Conservation (phyloP, 2,113 vertebrate genomes). For the Pogonocichla stellata region DNA sequence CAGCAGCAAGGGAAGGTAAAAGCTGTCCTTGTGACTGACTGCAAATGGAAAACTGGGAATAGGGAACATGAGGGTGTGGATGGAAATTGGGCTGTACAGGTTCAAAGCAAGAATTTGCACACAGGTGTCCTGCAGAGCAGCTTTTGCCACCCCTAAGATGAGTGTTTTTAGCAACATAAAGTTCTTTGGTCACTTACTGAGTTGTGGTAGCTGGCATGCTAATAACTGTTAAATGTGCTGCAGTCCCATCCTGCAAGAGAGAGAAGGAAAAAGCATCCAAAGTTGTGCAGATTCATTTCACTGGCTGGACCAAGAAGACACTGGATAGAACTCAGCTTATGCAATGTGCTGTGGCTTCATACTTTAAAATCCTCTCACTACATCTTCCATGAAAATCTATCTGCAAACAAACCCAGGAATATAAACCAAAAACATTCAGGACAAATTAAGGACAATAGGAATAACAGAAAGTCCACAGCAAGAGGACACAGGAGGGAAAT, state of each 20-base stretch:
- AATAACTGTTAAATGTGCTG: constrained; percentile 52
- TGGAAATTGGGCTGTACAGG: not conserved
- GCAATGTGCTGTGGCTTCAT: not conserved
- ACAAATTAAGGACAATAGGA: not conserved
- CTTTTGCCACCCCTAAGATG: not conserved
- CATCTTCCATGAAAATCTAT: not conserved
- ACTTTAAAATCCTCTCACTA: not conserved
- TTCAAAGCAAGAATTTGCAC: not conserved
- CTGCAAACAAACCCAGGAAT: not conserved
- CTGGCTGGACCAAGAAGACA: not conserved
- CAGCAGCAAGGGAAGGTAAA: not conserved
- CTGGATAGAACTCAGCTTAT: not conserved
- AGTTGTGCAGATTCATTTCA: not conserved
- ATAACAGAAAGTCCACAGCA: not conserved
- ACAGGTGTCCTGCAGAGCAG: not conserved
- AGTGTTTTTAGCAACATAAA: not conserved
- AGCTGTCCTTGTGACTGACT: not conserved
- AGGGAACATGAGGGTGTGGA: not conserved
- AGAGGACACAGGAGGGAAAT: not conserved
- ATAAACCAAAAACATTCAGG: not conserved
- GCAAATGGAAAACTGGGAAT: not conserved
- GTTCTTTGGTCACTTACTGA: constrained; percentile 40
- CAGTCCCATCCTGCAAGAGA: constrained; percentile 52
- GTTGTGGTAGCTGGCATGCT: constrained; percentile 50
- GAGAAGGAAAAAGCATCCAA: not conserved